Evolutionary conservation across 2,888 invertebrate genomes (phyloP), one percentile per base, ranked within the genome.

Genomic region (Rhamphomyia laevipes): DNA sequence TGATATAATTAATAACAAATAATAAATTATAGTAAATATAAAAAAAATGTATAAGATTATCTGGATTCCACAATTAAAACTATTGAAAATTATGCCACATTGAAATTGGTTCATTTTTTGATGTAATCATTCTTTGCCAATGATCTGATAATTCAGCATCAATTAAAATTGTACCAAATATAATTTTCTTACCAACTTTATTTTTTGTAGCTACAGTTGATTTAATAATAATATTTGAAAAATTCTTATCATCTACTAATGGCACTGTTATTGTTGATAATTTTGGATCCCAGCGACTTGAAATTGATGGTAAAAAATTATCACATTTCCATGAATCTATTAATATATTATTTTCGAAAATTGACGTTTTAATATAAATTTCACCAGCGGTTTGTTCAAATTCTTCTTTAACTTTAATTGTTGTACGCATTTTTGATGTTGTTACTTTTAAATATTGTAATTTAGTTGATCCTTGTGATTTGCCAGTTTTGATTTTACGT

Each of bases 281-380:
- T 5, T 59, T 60, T 2, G 79, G 76, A 58, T 83, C 81, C 73
- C 86, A 82, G 67, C 84, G 81, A 58, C 82, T 79, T n/a, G 86
- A 83, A 50, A 86, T 80, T 4, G 84, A 81, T 6, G 86, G 86
- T 15, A 74, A 73, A 66, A 87, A 87, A 55, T 77, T 74, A 58
- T 81, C 79, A 57, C 86, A 85, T 63, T 85, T 86, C 84, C 86
- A 83, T 54, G 74, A 73, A 49, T 73, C 72, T 27, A 73, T 70
- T 35, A 74, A 69, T 46, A 72, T 77, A 56, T 78, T 81, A 51
- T 78, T 78, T 62, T 86, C 85, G 53, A 82, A 77, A 52, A 85
- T 78, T 0, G 82, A 81, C 51, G 86, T 84, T 70, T 87, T 87
- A 53, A 87, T 75, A 64, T 87, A 87, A 59, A 87, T 74, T 47